phyloP scores from a whole-genome alignment of 2,113 vertebrate species.

The Centropristis striata region DNA sequence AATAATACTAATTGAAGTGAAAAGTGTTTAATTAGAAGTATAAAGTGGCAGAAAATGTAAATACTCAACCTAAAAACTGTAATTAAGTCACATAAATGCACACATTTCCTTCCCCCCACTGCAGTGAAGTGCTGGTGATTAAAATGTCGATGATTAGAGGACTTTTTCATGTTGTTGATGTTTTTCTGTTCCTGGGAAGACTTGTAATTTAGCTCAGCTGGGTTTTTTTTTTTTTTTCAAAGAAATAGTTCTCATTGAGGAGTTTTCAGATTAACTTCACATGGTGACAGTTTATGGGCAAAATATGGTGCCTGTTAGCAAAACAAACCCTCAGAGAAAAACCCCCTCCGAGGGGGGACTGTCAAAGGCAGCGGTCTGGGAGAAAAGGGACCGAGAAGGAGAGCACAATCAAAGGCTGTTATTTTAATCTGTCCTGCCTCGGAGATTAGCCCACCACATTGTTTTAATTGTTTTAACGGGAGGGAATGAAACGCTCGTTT shows the following conservation, averaged over 20 bases:
- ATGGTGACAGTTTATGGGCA: slow-evolving; percentile 78
- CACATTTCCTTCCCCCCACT: not conserved
- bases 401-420: slow-evolving; percentile 86
- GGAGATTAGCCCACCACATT: slow-evolving; percentile 88
- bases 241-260: slow-evolving; percentile 53
- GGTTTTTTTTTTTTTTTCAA: slow-evolving; percentile 22
- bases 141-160: not conserved
- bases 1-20: not conserved
- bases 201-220: slow-evolving; percentile 54
- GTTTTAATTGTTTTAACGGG: slow-evolving; percentile 88
- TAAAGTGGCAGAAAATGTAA: not conserved
- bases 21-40: not conserved
- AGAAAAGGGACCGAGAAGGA: slow-evolving; percentile 72
- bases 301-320: slow-evolving; percentile 85
- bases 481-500: slow-evolving; percentile 82
- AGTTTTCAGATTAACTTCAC: slow-evolving; percentile 78
- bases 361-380: slow-evolving; percentile 69
- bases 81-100: not conserved
- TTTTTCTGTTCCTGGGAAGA: slow-evolving; percentile 35
- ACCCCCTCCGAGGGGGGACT: slow-evolving; percentile 56
- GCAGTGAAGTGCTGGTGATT: not conserved
- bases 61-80: not conserved
- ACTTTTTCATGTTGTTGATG: not conserved
- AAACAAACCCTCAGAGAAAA: slow-evolving; percentile 81
- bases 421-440: slow-evolving; percentile 85